Percentiles rank a stretch among this genome's conserved stretches.
Conservation (phyloP, 2,888 invertebrate species). For the Cinara cedri region DNA sequence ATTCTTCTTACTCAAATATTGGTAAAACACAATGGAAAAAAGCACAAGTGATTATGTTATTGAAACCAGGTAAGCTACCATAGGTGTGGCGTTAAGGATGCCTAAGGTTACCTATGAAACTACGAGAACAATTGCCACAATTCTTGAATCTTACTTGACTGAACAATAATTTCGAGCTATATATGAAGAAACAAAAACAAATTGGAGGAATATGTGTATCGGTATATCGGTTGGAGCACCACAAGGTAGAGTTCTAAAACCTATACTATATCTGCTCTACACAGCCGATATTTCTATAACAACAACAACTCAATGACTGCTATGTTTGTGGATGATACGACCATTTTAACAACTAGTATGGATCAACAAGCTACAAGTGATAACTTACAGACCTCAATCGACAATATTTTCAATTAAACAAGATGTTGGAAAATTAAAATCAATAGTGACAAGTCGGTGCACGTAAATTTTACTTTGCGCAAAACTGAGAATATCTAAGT, state of each 20-base stretch:
- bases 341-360: neutral
- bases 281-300: neutral
- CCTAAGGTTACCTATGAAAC: neutral
- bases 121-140: neutral
- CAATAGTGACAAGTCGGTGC: no score
- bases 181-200: neutral
- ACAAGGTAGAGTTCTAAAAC: neutral
- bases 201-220: slow-evolving; percentile 1
- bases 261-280: neutral
- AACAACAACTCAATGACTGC: neutral
- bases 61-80: no score
- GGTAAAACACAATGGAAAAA: no score
- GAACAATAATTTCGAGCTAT: neutral
- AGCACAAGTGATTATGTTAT: no score
- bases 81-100: neutral
- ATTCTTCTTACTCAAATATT: no score
- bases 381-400: no score
- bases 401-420: no score
- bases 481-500: no score
- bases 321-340: neutral
- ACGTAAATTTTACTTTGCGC: no score
- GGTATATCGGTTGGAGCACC: neutral
- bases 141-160: neutral
- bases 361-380: no score
- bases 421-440: no score